phyloP scores from a whole-genome alignment of 2,888 invertebrate species.

The Tricholauxania praeusta region DNA sequence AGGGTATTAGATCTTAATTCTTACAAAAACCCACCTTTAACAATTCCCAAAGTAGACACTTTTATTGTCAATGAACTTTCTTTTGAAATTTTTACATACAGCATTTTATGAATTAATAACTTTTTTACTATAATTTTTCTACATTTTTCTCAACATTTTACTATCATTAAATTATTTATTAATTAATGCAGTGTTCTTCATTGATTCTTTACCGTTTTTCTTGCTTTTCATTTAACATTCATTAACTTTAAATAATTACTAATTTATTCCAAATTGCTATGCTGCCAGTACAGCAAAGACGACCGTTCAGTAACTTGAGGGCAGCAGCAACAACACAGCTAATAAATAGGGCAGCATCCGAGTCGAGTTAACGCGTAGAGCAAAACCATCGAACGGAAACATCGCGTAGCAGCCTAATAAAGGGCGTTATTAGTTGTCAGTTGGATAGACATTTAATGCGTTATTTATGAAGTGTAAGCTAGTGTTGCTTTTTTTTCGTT shows the following conservation, averaged over 20 bases:
- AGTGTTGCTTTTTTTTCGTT: neutral
- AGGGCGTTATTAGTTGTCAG: conserved; percentile 22
- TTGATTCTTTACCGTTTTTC: neutral
- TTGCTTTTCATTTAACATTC: conserved; percentile 1
- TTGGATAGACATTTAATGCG: conserved; percentile 12
- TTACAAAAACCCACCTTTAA: too few species aligned
- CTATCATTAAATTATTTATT: neutral
- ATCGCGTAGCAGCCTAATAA: neutral
- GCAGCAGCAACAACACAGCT: neutral
- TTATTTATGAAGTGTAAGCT: conserved; percentile 25
- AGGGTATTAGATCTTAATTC: too few species aligned
- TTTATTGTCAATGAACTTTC: too few species aligned
- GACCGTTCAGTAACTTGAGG: neutral
- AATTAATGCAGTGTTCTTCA: conserved; percentile 1
- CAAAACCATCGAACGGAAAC: neutral
- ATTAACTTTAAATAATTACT: conserved; percentile 14
- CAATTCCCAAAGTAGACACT: too few species aligned
- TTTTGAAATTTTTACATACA: too few species aligned
- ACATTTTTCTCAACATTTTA: neutral
- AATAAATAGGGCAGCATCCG: conserved; percentile 1
- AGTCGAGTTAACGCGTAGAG: neutral
- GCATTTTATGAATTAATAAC: too few species aligned
- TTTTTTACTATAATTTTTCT: too few species aligned
- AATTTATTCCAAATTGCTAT: neutral
- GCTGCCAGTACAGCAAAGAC: neutral